Percentiles rank a stretch among this genome's conserved stretches.
These are phyloP conservation scores for Ammodytes dubius DNA, from an alignment of 2,113 vertebrate genomes.

Conservation along the genomic window DNA sequence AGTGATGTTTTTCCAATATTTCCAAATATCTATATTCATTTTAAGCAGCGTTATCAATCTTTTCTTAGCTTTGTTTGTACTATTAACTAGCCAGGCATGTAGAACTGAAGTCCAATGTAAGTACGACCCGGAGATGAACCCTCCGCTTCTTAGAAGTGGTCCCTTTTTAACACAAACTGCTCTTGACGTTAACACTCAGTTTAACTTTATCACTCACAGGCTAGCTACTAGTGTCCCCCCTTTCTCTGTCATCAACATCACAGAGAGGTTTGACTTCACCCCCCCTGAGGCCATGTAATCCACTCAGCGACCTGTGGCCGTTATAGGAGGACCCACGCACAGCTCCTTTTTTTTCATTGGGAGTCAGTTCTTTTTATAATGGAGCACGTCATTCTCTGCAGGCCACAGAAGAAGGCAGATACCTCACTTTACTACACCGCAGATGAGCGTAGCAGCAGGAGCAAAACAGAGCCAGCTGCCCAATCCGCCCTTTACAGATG, in stretches of 20 bases:
- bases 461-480: conserved; percentile 60
- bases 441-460: conserved; percentile 71
- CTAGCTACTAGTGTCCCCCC: conserved; percentile 49
- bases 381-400: conserved; percentile 73
- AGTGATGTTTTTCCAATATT: background rate
- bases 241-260: conserved; percentile 56
- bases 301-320: conserved; percentile 60
- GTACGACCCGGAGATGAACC: conserved; percentile 18
- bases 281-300: conserved; percentile 64
- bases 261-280: conserved; percentile 52
- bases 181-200: conserved; percentile 58
- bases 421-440: conserved; percentile 79
- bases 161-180: conserved; percentile 40
- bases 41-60: background rate
- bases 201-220: conserved; percentile 58
- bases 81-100: background rate
- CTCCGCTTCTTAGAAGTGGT: conserved; percentile 18
- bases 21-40: conserved; percentile 2
- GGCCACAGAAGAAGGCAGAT: conserved; percentile 80
- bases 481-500: conserved; percentile 77
- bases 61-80: background rate
- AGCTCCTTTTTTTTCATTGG: conserved; percentile 67
- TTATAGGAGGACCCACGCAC: conserved; percentile 14
- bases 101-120: background rate
- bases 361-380: conserved; percentile 81